phyloP scores from a whole-genome alignment of 2,797 vertebrate species.

The Chrysolophus pictus region DNA sequence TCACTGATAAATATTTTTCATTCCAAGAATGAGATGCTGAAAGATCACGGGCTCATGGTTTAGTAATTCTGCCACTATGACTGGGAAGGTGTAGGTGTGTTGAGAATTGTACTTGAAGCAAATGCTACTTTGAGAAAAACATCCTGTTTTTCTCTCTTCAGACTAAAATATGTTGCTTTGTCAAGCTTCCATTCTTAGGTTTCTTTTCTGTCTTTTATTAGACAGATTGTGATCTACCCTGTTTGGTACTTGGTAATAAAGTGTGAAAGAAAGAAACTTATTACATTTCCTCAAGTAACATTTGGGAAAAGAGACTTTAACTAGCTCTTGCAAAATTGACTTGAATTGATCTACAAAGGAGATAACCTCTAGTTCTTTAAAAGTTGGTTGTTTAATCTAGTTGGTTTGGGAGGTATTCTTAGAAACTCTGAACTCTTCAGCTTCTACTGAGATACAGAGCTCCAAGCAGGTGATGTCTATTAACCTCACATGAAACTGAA shows the following conservation, averaged over 20 bases:
- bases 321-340: not conserved
- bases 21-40: not conserved
- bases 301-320: not conserved
- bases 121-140: not conserved
- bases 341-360: not conserved
- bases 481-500: not conserved
- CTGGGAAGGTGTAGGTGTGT: not conserved
- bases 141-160: not conserved
- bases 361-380: not conserved
- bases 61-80: not conserved
- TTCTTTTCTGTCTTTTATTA: not conserved
- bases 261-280: not conserved
- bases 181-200: not conserved
- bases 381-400: not conserved
- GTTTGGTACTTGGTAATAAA: not conserved
- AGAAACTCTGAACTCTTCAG: not conserved
- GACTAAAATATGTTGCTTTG: not conserved
- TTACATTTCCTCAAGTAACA: not conserved
- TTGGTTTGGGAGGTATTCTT: not conserved
- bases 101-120: not conserved
- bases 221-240: rapidly evolving
- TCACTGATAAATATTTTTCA: not conserved
- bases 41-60: not conserved
- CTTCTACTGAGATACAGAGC: not conserved
- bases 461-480: not conserved